Evolutionary conservation across 2,113 vertebrate genomes (phyloP).

Genomic region (Rhea americana): DNA sequence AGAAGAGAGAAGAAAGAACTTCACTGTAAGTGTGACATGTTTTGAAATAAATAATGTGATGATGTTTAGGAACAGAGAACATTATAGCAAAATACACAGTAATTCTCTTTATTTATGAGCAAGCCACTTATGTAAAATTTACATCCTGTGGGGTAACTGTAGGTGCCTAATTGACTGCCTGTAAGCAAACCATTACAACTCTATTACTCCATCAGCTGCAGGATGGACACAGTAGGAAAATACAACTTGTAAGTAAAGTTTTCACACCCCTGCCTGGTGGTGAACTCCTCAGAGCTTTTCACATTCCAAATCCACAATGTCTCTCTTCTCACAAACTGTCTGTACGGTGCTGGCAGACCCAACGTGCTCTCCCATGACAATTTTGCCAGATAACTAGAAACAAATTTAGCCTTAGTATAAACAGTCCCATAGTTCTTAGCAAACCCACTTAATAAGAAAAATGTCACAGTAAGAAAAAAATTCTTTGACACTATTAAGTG

Average conservation of each 20-base stretch:
- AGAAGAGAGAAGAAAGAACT: background rate
- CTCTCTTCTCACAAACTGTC: conserved; percentile 15
- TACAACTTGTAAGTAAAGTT: conserved; percentile 71
- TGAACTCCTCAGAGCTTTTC: conserved; percentile 45
- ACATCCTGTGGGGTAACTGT: conserved; percentile 66
- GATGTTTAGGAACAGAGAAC: background rate
- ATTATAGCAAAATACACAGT: conserved; percentile 10
- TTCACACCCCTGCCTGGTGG: conserved; percentile 51
- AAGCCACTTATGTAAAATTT: conserved; percentile 63
- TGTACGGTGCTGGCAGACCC: background rate
- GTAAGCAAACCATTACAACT: conserved; percentile 69
- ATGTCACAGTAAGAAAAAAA: background rate
- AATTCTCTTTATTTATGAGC: conserved; percentile 70
- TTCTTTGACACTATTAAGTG: background rate
- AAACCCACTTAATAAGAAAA: conserved; percentile 32
- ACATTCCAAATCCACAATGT: background rate
- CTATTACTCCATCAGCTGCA: conserved; percentile 51
- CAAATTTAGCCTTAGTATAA: conserved; percentile 18
- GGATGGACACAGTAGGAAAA: conserved; percentile 53
- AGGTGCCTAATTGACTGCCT: conserved; percentile 74
- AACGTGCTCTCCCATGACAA: background rate
- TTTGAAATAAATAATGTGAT: background rate
- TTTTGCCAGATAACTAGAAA: conserved; percentile 50
- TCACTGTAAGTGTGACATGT: background rate
- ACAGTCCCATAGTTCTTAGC: background rate